Evolutionary conservation across 2,113 vertebrate species (phyloP), one percentile per base, ranked within the genome.

Genomic region (Protobothrops mucrosquamatus): DNA sequence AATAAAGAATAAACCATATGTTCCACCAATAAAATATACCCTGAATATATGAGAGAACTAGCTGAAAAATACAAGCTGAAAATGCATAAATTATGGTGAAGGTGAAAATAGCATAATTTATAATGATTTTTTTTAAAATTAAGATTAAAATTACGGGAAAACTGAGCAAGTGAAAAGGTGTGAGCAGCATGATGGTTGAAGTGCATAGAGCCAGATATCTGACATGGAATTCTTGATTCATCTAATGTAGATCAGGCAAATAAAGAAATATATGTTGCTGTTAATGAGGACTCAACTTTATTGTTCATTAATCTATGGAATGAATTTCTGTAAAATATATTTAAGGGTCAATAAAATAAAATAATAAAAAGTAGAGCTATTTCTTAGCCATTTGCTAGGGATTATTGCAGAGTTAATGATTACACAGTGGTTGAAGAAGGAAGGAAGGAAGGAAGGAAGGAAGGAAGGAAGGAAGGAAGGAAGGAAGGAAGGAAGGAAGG

Each of bases 321-420:
- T 55, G 5, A 5, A 5, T 54, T 3, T 34, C 26, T 92, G 86
- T 95, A 74, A 95, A 94, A 93, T 11, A 81, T 2, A 92, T 51
- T n/a, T 88, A 93, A 85, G 95, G 94, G 2, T 46, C 20, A 94
- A 94, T 93, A 93, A 93, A 88, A 55, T 14, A n/a, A 69, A 39
- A 81, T 8, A 81, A 39, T 39, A 39, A 39, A 81, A 81, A 39
- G 6, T 74, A 34, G 69, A 61, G 11, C 89, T 26, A 48, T 92
- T 88, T 88, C 89, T 96, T 52, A 91, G 95, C 85, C 89, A 26
- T 85, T 95, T 95, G 95, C 93, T 85, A 46, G 69, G 69, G 51
- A 88, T 23, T 85, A 23, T 4, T 1, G 34, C 12, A 91, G 54
- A 10, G 93, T 55, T 92, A 69, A 22, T 22, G 93, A 51, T 87